phyloP scores from a whole-genome alignment of 2,888 invertebrate genomes.

The Cataglyphis albicans region DNA sequence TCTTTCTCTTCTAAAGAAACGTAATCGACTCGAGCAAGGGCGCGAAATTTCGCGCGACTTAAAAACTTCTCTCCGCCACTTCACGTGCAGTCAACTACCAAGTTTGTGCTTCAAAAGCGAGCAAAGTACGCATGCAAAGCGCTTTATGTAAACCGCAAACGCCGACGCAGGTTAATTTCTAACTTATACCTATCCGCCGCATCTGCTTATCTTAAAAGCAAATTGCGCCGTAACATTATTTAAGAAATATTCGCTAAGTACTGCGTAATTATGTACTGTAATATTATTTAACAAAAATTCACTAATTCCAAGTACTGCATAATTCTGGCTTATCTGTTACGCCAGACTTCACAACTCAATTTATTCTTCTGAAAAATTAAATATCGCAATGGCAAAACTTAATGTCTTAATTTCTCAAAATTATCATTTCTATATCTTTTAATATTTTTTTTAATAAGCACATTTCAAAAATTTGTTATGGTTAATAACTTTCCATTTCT shows the following conservation, averaged over 20 bases:
- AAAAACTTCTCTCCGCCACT: constrained; percentile 37
- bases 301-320: neutral
- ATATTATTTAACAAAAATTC: constrained; percentile 32
- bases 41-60: constrained; percentile 49
- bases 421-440: neutral
- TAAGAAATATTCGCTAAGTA: constrained; percentile 26
- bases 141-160: constrained; percentile 21
- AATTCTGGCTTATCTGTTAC: constrained; percentile 2
- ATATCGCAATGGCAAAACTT: neutral
- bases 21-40: constrained; percentile 29
- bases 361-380: neutral
- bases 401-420: neutral
- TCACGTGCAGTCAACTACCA: constrained; percentile 40
- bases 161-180: constrained; percentile 40
- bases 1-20: constrained; percentile 25
- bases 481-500: neutral
- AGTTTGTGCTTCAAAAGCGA: constrained; percentile 38
- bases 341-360: neutral
- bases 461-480: neutral
- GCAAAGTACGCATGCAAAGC: constrained; percentile 38
- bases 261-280: constrained; percentile 6
- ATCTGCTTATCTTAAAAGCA: constrained; percentile 36
- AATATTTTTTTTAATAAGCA: neutral
- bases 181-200: constrained; percentile 20
- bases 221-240: constrained; percentile 30